Percentiles rank a stretch among this genome's conserved stretches.
Conservation (phyloP, 2,113 vertebrate species). For the Scortum barcoo region DNA sequence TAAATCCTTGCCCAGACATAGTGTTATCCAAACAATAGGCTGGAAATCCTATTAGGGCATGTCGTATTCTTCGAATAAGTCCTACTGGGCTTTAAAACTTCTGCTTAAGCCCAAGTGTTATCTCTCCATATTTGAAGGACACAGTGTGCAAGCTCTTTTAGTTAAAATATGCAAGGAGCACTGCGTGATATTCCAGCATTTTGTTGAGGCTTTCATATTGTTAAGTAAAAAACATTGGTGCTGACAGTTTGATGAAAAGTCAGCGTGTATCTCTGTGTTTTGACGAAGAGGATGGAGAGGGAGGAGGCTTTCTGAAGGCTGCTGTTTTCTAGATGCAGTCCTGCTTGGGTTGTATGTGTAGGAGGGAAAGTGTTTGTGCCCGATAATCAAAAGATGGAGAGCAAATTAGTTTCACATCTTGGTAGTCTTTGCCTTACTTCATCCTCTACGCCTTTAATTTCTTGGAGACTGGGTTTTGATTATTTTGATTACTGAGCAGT, state of each 20-base stretch:
- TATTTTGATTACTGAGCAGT: constrained; percentile 33
- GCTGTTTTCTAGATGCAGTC: constrained; percentile 9
- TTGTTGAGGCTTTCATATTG: constrained; percentile 24
- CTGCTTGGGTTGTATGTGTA: constrained; percentile 12
- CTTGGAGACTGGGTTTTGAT: constrained; percentile 31
- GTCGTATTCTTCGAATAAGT: constrained; percentile 37
- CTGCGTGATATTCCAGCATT: constrained; percentile 25
- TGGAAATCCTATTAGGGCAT: constrained; percentile 55
- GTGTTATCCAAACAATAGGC: constrained; percentile 61
- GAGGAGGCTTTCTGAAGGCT: constrained; percentile 22
- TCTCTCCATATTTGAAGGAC: constrained; percentile 28
- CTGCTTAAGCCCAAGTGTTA: constrained; percentile 33
- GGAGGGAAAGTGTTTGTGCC: constrained; percentile 19
- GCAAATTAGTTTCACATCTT: constrained; percentile 47
- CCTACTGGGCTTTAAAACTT: constrained; percentile 45
- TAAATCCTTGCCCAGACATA: constrained; percentile 40
- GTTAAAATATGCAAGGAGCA: constrained; percentile 13
- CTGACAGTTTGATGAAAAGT: constrained; percentile 57
- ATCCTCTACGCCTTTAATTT: constrained; percentile 15
- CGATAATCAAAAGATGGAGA: constrained; percentile 35
- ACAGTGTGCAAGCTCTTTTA: background rate
- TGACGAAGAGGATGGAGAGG: constrained; percentile 23
- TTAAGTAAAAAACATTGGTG: constrained; percentile 18
- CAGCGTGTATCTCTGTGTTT: constrained; percentile 14
- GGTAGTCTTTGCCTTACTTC: constrained; percentile 13